Percentiles rank a stretch among this genome's conserved stretches.
These are phyloP conservation scores for Mesitornis unicolor DNA, from an alignment of 2,113 vertebrate species.

Conservation along the genomic window DNA sequence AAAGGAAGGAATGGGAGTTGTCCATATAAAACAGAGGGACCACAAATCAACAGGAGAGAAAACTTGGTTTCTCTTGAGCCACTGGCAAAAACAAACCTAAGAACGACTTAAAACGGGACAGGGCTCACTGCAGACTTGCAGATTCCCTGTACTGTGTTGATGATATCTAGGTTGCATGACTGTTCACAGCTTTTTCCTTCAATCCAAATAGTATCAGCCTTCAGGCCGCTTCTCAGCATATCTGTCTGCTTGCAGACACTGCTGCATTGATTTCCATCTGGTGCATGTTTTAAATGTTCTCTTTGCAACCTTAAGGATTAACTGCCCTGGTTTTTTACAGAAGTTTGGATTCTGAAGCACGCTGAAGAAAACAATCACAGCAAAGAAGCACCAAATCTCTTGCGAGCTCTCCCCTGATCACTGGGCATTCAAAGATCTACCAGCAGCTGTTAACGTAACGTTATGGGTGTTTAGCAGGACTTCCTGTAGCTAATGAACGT, in stretches of 20 bases:
- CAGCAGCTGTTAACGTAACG: conserved; percentile 37
- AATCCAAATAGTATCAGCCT: not conserved
- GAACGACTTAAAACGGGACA: not conserved
- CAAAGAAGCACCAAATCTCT: conserved; percentile 48
- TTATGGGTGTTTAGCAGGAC: conserved; percentile 56
- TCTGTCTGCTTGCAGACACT: conserved; percentile 19
- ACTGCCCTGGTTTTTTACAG: not conserved
- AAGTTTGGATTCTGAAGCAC: not conserved
- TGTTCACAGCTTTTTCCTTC: not conserved
- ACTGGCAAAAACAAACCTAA: not conserved
- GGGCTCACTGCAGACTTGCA: not conserved
- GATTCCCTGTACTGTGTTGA: not conserved
- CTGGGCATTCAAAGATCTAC: conserved; percentile 1
- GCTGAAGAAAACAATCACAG: conserved; percentile 14
- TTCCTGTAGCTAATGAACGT: conserved; percentile 62
- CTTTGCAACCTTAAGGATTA: not conserved
- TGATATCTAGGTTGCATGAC: not conserved
- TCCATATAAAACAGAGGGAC: not conserved
- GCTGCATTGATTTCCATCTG: conserved; percentile 35
- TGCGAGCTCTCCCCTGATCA: not conserved
- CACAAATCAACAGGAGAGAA: conserved; percentile 32
- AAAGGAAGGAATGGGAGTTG: conserved; percentile 33
- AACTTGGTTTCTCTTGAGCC: conserved; percentile 13
- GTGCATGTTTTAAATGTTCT: conserved; percentile 3
- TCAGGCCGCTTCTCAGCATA: not conserved